Evolutionary conservation across 2,888 invertebrate genomes (phyloP).

Genomic region (Tuberolachnus salignus): DNA sequence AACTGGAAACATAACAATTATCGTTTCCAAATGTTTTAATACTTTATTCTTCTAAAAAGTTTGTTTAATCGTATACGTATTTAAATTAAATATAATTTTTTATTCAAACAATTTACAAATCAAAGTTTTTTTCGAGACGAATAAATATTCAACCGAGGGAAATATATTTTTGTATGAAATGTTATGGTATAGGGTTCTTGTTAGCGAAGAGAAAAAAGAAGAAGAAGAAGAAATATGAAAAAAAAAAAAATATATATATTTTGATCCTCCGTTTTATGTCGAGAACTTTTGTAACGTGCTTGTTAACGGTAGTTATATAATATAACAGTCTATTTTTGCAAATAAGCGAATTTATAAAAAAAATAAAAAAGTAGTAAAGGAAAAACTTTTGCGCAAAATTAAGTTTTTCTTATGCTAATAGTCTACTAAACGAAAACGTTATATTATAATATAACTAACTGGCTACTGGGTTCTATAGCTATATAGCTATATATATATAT

Average conservation of each 20-base stretch:
- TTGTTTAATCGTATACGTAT: conserved; percentile 16
- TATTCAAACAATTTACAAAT: conserved; percentile 14
- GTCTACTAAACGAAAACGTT: too few species aligned
- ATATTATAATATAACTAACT: too few species aligned
- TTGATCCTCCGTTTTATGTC: conserved; percentile 4
- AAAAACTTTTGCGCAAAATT: too few species aligned
- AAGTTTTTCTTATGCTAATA: too few species aligned
- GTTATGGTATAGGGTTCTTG: background rate
- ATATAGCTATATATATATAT: too few species aligned
- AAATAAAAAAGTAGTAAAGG: too few species aligned
- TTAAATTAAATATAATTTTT: background rate
- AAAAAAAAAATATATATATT: too few species aligned
- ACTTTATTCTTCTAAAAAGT: conserved; percentile 12
- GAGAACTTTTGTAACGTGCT: background rate
- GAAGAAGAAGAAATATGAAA: too few species aligned
- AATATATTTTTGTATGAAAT: conserved; percentile 33
- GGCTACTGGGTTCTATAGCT: too few species aligned
- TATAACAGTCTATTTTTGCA: background rate
- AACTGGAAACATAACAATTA: conserved; percentile 4
- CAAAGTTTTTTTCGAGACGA: conserved; percentile 2
- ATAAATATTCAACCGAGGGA: background rate
- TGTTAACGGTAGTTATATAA: background rate
- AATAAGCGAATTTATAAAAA: background rate
- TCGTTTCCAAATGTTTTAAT: background rate
- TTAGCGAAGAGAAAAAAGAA: background rate